Evolutionary conservation across 2,113 vertebrate genomes (phyloP).

Genomic region (Heterotis niloticus): DNA sequence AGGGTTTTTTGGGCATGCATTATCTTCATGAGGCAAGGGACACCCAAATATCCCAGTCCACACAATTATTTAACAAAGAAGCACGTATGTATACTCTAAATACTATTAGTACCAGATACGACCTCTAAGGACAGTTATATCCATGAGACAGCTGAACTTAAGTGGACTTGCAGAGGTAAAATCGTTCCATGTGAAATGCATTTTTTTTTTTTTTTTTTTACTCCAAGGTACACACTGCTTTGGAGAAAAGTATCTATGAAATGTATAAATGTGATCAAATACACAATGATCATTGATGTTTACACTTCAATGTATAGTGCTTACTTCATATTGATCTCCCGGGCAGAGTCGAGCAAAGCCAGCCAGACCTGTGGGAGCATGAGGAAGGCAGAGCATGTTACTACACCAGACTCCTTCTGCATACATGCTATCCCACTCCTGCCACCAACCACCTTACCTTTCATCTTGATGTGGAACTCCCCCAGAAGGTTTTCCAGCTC

Average conservation of each 20-base stretch:
- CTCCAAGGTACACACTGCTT: no score
- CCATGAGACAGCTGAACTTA: background rate
- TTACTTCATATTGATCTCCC: slow-evolving; percentile 75
- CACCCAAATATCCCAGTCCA: no score
- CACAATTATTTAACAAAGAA: no score
- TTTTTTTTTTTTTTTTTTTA: no score
- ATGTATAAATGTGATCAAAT: no score
- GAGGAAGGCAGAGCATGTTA: background rate
- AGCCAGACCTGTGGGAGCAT: slow-evolving; percentile 65
- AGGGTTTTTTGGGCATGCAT: no score
- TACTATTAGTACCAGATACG: no score
- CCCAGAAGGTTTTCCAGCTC: slow-evolving; percentile 91
- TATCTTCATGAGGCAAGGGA: no score
- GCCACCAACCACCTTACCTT: slow-evolving; percentile 65
- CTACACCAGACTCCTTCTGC: background rate
- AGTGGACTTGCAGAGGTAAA: background rate
- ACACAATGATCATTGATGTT: background rate
- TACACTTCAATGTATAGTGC: slow-evolving; percentile 19
- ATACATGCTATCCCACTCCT: no score
- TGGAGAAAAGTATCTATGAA: no score
- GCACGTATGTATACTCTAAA: no score
- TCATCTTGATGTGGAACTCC: slow-evolving; percentile 98
- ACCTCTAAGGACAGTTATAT: background rate
- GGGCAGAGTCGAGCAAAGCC: slow-evolving; percentile 79
- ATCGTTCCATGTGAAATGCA: background rate